Percentiles rank a stretch among this genome's conserved stretches.
These are phyloP conservation scores for Smutsia temminckii DNA, from an alignment of 2,797 vertebrate genomes.

Conservation along the genomic window DNA sequence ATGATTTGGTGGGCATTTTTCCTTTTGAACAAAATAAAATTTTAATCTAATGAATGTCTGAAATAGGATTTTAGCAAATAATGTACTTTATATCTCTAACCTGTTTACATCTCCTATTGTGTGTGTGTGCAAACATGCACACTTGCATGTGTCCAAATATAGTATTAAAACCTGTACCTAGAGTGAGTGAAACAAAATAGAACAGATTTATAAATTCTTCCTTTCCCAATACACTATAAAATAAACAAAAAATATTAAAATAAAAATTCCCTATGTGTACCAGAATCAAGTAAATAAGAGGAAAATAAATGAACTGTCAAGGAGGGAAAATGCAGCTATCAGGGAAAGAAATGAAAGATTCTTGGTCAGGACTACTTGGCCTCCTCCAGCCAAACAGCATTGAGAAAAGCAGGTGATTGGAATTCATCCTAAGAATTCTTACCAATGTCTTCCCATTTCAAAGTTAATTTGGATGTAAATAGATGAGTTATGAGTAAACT, in stretches of 20 bases:
- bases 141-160: background rate
- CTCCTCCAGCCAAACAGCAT: background rate
- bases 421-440: background rate
- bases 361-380: background rate
- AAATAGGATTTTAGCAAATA: background rate
- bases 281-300: background rate
- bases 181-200: background rate
- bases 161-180: background rate
- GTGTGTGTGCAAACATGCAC: rapidly evolving
- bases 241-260: background rate
- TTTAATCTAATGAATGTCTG: background rate
- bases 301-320: background rate
- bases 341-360: background rate
- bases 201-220: background rate
- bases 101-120: background rate
- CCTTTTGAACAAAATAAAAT: slow-evolving; percentile 24
- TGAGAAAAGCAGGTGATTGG: background rate
- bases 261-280: background rate
- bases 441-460: background rate
- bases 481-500: background rate
- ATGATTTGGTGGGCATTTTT: slow-evolving; percentile 43
- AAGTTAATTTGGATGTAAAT: background rate
- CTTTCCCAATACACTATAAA: background rate
- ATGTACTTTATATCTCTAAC: background rate
- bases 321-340: background rate